Evolutionary conservation across 2,888 invertebrate species (phyloP).

Genomic region (Myopa tessellatipennis): DNA sequence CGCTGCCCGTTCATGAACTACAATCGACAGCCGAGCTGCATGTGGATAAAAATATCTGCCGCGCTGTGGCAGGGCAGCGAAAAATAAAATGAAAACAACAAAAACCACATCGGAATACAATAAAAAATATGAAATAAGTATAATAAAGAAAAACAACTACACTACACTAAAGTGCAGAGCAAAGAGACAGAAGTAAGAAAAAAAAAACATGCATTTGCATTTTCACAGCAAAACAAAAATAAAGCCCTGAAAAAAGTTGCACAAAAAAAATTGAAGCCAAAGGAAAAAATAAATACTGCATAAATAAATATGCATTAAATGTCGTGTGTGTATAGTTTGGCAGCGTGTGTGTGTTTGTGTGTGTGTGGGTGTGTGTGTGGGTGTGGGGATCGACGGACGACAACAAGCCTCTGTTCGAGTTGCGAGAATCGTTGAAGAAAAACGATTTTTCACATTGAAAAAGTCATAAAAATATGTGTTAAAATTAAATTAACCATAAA

Average conservation of each 20-base stretch:
- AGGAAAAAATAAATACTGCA: neutral
- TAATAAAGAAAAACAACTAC: neutral
- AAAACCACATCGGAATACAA: slow-evolving; percentile 10
- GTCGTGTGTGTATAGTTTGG: neutral
- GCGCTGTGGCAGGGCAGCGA: neutral
- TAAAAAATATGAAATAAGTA: neutral
- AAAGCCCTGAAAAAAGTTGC: neutral
- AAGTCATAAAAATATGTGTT: slow-evolving; percentile 5
- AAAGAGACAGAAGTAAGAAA: neutral
- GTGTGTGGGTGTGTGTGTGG: neutral
- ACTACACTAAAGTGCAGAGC: slow-evolving; percentile 6
- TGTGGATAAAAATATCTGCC: slow-evolving; percentile 8
- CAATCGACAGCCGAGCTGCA: slow-evolving; percentile 40
- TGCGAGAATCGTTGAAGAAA: neutral
- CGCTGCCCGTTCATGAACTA: slow-evolving; percentile 53
- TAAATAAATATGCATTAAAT: neutral
- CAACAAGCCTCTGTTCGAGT: too few species aligned
- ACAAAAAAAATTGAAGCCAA: neutral
- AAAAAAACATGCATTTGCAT: slow-evolving; percentile 19
- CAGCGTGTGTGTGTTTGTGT: slow-evolving; percentile 4
- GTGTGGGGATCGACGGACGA: neutral
- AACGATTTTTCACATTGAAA: neutral
- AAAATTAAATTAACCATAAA: slow-evolving; percentile 2
- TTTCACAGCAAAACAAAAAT: neutral
- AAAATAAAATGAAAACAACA: slow-evolving; percentile 25